Conservation (phyloP, 1,140 invertebrate species). For the Triops cancriformis region DNA sequence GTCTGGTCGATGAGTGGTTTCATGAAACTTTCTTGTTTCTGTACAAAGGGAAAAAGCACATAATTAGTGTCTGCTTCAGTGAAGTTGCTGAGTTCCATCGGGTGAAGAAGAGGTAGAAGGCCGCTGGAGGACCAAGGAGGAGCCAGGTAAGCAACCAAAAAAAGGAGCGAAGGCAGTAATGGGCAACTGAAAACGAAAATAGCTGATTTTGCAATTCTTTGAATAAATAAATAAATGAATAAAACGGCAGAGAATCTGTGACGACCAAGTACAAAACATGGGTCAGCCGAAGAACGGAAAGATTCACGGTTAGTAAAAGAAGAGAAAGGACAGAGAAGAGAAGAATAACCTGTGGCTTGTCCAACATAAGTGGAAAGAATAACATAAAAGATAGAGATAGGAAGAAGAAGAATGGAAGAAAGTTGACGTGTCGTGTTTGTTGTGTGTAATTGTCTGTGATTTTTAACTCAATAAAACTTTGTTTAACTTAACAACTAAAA, state of each 20-base stretch:
- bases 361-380: constrained; percentile 15
- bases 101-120: constrained; percentile 13
- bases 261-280: background rate
- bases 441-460: background rate
- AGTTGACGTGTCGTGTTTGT: background rate
- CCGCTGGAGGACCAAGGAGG: constrained; percentile 20
- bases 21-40: constrained; percentile 93
- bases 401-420: constrained; percentile 19
- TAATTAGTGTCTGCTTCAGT: background rate
- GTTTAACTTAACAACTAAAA: too few species aligned
- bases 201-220: background rate
- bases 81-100: background rate
- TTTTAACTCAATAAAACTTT: too few species aligned
- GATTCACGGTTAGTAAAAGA: constrained; percentile 21
- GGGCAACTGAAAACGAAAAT: constrained; percentile 2
- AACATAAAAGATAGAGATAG: constrained; percentile 14
- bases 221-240: background rate
- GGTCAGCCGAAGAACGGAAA: constrained; percentile 25
- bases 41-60: constrained; percentile 32
- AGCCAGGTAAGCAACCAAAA: constrained; percentile 28
- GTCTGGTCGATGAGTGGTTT: constrained; percentile 89
- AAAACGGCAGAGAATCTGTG: background rate
- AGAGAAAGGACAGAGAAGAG: constrained; percentile 27
- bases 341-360: constrained; percentile 18
- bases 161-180: constrained; percentile 36